A percentile compares a stretch with the other conserved stretches of the same genome.
phyloP scores from a whole-genome alignment of 2,888 invertebrate species.

The Aromia moschata region DNA sequence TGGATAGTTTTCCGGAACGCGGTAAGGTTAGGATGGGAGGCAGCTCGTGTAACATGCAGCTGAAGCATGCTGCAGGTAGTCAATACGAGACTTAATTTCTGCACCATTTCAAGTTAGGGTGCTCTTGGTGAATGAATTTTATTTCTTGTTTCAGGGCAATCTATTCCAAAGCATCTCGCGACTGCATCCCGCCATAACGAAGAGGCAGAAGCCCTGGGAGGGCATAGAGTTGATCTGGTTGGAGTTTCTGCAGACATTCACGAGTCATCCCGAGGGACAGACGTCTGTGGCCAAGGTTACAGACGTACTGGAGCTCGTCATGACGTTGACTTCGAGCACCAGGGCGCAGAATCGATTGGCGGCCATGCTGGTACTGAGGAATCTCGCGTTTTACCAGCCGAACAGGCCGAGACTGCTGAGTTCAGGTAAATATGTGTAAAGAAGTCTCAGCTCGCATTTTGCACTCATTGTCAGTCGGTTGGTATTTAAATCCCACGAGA shows the following conservation, averaged over 20 bases:
- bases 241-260: conserved; percentile 65
- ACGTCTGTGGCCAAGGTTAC: conserved; percentile 62
- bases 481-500: too few species aligned
- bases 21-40: too few species aligned
- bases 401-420: conserved; percentile 66
- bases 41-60: too few species aligned
- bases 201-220: conserved; percentile 66
- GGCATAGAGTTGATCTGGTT: conserved; percentile 66
- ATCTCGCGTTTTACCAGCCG: conserved; percentile 66
- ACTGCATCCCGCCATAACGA: conserved; percentile 66
- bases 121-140: neutral
- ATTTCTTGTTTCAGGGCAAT: conserved; percentile 59
- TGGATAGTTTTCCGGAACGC: too few species aligned
- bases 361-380: conserved; percentile 66
- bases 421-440: conserved; percentile 59
- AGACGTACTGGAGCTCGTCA: conserved; percentile 59
- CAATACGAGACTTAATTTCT: too few species aligned
- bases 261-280: conserved; percentile 68
- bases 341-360: conserved; percentile 53
- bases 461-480: too few species aligned
- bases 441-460: neutral
- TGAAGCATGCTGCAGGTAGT: too few species aligned
- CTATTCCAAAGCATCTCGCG: conserved; percentile 63
- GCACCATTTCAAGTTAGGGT: too few species aligned
- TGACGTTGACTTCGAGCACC: conserved; percentile 51